Conservation (phyloP, 2,113 vertebrate genomes). For the Nesogale talazaci region DNA sequence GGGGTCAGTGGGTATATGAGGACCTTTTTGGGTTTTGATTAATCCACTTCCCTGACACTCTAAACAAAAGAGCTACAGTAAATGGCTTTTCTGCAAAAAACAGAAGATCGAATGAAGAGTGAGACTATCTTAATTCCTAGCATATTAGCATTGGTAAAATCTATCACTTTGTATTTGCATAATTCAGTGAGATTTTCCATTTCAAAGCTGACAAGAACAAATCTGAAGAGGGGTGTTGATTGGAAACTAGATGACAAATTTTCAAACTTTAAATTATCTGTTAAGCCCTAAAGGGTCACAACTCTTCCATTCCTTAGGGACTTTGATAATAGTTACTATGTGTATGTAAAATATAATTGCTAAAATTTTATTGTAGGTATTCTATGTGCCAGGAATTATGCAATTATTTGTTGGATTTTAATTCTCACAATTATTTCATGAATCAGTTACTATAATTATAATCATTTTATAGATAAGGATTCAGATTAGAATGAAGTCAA, state of each 20-base stretch:
- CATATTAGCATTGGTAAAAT: conserved; percentile 57
- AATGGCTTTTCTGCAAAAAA: conserved; percentile 67
- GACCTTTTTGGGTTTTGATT: conserved; percentile 43
- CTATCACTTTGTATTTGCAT: conserved; percentile 78
- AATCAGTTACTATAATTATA: not conserved
- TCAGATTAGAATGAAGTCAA: not conserved
- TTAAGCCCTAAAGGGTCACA: not conserved
- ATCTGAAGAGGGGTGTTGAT: not conserved
- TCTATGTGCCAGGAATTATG: not conserved
- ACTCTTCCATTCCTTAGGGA: not conserved
- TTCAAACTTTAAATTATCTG: conserved; percentile 37
- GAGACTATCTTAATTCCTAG: conserved; percentile 71
- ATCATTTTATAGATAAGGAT: not conserved
- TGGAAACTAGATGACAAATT: not conserved
- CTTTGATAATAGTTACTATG: not conserved
- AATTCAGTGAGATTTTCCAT: conserved; percentile 76
- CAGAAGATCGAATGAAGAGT: conserved; percentile 72
- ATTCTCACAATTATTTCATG: not conserved
- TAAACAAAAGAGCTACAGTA: conserved; percentile 67
- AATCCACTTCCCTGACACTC: conserved; percentile 67
- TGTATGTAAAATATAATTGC: not conserved
- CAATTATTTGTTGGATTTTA: not conserved
- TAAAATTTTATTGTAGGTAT: not conserved
- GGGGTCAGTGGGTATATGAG: conserved; percentile 17
- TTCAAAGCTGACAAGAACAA: conserved; percentile 55